Base-by-base conservation (phyloP, 2,888 invertebrate species). In the Lypha dubia region DNA sequence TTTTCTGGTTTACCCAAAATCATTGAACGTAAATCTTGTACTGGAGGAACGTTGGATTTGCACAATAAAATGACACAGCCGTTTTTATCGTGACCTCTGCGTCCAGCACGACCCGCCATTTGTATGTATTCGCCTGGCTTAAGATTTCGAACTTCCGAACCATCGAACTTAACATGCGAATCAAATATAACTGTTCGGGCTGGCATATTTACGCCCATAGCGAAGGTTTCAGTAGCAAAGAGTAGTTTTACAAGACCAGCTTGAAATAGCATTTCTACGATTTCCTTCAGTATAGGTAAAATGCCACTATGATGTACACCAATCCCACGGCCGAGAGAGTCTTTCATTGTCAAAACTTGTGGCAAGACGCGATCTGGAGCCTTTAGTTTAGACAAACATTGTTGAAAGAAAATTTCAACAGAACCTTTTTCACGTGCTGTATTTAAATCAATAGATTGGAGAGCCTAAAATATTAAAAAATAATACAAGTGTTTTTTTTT, bases 121-220 rank as follows among this genome's bases (percentile, higher is more conserved):
- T 99, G 99, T 86, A 98, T 98, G 90, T 99, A 99, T 92, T 99
- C 99, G 0, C 98, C 98, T 0, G 99, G 97, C 73, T 95, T 94
- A 0, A 99, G 93, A 53, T 94, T 94, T 11, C 99, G 94, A 75
- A 94, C 93, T 87, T 95, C 94, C 5, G 93, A 93, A 0, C 99
- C 99, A 91, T 99, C 99, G 90, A 95, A 98, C 92, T 99, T 99
- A 24, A 93, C 94, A 49, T 96, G 95, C 7, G 96, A 95, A 92
- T 99, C 99, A 92, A 99, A 99, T 15, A 99, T 96, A 0, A 99
- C 99, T 0, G 99, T 99, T 17, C 98, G 94, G 0, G 99, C 98
- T 0, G 99, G 99, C 99, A 99, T 99, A 92, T 99, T 99, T 2
- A 99, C 98, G n/a, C 99, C 99, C 98, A 99, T 99, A 0, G 99